Evolutionary conservation across 2,888 invertebrate genomes (phyloP), one percentile per base, ranked within the genome.

Genomic region (Ernsta delagoae): DNA sequence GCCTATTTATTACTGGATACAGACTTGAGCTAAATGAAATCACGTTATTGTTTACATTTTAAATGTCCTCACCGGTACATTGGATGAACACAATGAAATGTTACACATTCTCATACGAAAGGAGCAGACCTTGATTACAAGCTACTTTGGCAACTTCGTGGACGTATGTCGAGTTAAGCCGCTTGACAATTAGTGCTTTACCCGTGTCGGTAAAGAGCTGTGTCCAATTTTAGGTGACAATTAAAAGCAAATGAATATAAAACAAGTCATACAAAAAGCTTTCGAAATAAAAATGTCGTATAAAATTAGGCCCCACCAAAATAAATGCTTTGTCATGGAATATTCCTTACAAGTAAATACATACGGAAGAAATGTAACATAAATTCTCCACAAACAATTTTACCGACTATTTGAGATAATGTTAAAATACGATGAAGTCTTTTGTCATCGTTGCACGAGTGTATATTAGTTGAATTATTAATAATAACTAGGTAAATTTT

Each of bases 61-160:
- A 66, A 45, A 59, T 63, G 43, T 31, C 53, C 48, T 65, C 59
- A 65, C 62, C 45, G 45, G 59, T 56, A 72, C 45, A 70, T 54
- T 24, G 16, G 34, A 77, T 78, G 80, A 82, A 80, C 81, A 82
- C 78, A 75, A 76, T 79, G 78, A 78, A 75, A 72, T 72, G 65
- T 77, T 72, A 77, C 78, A 75, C 75, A 78, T 75, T 77, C 78
- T 75, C 75, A 78, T 75, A 76, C 78, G 77, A 76, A 78, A 78
- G 78, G 81, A 83, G 81, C 84, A 54, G 65, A 66, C 50, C 39
- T 41, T 50, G 80, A 84, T 83, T 88, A 89, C 80, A 87, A 87
- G 85, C 90, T 92, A 93, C 74, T 93, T 93, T 93, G 92, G 92
- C 92, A 93, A 88, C 92, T 87, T 87, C 75, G 82, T 86, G 92